Conservation (phyloP, 2,888 invertebrate genomes). For the Drosophila peninsularis region DNA sequence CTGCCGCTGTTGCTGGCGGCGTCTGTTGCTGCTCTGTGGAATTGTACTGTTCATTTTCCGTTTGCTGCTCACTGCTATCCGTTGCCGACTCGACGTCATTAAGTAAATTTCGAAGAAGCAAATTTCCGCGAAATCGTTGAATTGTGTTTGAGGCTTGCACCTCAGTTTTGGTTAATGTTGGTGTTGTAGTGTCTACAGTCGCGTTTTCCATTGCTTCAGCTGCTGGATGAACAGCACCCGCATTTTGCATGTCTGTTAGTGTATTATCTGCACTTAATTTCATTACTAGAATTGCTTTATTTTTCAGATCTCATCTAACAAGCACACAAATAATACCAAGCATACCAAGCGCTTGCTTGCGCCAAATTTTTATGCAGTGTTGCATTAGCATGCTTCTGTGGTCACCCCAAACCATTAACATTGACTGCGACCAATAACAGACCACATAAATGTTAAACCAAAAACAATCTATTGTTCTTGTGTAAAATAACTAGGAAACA, state of each 20-base stretch:
- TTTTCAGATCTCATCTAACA: constrained; percentile 18
- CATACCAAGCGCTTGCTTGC: constrained; percentile 52
- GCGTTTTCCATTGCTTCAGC: constrained; percentile 12
- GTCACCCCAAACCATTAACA: constrained; percentile 11
- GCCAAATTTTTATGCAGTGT: constrained; percentile 52
- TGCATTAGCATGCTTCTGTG: constrained; percentile 21
- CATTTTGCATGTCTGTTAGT: constrained; percentile 29
- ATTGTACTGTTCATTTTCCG: constrained; percentile 33
- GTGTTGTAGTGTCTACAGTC: constrained; percentile 28
- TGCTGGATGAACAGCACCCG: not conserved
- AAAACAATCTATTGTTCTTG: not conserved
- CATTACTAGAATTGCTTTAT: constrained; percentile 48
- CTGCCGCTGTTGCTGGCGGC: not conserved
- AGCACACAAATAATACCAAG: constrained; percentile 21
- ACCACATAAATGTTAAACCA: not conserved
- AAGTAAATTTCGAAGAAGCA: constrained; percentile 2
- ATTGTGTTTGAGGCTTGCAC: constrained; percentile 4
- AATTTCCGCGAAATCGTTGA: constrained; percentile 23
- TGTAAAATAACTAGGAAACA: too few species aligned
- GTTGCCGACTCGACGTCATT: constrained; percentile 37
- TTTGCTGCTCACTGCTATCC: constrained; percentile 35
- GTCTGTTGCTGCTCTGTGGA: constrained; percentile 11
- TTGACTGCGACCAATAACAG: not conserved
- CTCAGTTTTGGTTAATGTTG: not conserved
- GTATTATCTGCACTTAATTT: constrained; percentile 45